These are phyloP conservation scores for Epizoanthus ramosus DNA, from an alignment of 92 coral and sea anemone genomes.

Conservation along the genomic window DNA sequence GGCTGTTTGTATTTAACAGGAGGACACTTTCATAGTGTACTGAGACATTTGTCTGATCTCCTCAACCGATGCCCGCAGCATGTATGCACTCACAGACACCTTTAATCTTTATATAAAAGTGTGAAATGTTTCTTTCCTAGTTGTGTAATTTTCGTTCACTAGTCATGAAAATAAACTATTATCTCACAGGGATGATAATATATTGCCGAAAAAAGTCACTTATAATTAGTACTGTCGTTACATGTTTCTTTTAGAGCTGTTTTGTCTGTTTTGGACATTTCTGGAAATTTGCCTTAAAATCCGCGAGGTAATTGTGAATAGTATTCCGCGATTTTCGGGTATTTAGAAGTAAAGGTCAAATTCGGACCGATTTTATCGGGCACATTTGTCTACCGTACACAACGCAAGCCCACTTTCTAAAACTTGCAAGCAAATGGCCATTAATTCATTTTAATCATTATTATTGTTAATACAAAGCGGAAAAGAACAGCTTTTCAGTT, in stretches of 20 bases:
- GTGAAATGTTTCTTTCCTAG: neutral
- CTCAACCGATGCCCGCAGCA: conserved; percentile 11
- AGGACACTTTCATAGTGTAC: neutral
- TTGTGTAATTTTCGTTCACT: neutral
- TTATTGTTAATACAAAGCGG: neutral
- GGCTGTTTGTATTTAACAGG: conserved; percentile 29
- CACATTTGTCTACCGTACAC: neutral
- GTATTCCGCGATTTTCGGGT: neutral
- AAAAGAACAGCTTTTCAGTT: conserved; percentile 22
- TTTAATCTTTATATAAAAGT: conserved; percentile 2
- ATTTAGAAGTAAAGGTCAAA: conserved; percentile 24
- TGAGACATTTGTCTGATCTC: conserved; percentile 20
- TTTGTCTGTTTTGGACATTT: neutral
- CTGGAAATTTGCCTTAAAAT: neutral
- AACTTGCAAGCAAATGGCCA: neutral
- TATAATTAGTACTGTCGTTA: neutral
- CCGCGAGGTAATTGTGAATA: neutral
- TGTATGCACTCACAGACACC: neutral
- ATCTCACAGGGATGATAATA: no score
- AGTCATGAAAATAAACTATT: no score
- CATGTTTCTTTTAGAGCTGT: neutral
- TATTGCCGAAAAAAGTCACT: no score
- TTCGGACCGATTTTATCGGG: neutral
- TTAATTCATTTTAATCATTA: conserved; percentile 6
- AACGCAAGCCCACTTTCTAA: conserved; percentile 2